These are phyloP conservation scores for Hyperoodon ampullatus DNA, from an alignment of 2,113 vertebrate genomes.

Conservation along the genomic window DNA sequence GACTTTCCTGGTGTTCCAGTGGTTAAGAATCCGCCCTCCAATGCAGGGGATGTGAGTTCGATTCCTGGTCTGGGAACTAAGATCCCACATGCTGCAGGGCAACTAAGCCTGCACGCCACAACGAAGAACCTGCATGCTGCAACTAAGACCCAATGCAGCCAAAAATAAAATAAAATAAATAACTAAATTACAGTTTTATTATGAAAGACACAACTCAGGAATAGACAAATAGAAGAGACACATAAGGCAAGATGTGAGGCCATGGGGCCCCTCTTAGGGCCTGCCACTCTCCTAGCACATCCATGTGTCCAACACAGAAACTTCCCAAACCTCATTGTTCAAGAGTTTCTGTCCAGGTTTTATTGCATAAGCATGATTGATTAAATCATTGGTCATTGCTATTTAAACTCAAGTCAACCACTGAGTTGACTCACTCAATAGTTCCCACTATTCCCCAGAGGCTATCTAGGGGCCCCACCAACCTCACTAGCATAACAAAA, in stretches of 20 bases:
- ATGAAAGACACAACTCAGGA: neutral
- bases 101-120: too few relatives aligned
- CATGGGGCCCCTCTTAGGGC: fast-evolving
- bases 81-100: too few relatives aligned
- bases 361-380: neutral
- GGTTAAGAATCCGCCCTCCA: too few relatives aligned
- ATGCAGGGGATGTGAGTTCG: too few relatives aligned
- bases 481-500: neutral
- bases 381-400: neutral
- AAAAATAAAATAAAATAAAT: too few relatives aligned
- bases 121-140: too few relatives aligned
- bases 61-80: too few relatives aligned
- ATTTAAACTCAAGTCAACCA: neutral
- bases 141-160: too few relatives aligned
- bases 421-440: too few relatives aligned
- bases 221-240: neutral
- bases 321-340: neutral
- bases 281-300: too few relatives aligned
- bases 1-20: too few relatives aligned
- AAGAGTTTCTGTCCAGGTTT: neutral
- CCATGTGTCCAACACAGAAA: neutral
- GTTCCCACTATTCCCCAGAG: neutral
- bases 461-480: neutral
- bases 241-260: neutral
- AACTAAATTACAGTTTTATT: neutral